Evolutionary conservation across 1,140 invertebrate genomes (phyloP), one percentile per base, ranked within the genome.

Genomic region (Pogonomyrmex californicus): DNA sequence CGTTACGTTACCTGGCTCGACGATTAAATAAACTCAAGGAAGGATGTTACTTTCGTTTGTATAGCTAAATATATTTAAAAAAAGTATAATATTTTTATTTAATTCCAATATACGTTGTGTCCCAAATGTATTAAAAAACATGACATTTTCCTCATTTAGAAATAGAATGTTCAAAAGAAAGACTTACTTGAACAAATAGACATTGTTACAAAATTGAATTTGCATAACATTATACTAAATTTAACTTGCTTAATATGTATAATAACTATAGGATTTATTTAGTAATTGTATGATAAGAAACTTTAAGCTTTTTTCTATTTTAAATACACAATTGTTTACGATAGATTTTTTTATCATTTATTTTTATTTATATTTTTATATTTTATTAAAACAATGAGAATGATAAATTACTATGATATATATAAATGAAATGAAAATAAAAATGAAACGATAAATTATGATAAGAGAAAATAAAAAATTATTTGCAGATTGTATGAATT

Each of bases 11-110:
- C 23, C 12, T 58, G 54, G 23, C 54, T 7, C 14, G n/a, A 12
- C 5, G 73, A 77, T 77, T 36, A 47, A 77, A 63, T 62, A 47
- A 62, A 77, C 17, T 47, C 4, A 14, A 36, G 17, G 14, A 30
- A 62, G 30, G 49, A 47, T 17, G 23, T 33, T 33, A 77, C 30
- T 33, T 44, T 44, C 5, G 9, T 76, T n/a, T 62, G 41, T 30
- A 3, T 47, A 47, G 56, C 7, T 44, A 44, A 44, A 70, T 70
- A 49, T 23, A 4, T 58, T 58, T 56, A 23, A 41, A 12, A 63
- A 23, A 41, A 58, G n/a, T 41, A 56, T n/a, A 38, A 54, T 10
- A 12, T 17, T 56, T 54, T 12, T 6, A 58, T 76, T 75, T 44
- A 17, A 73, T 51, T 36, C 49, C 54, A 38, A 30, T 30, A 51